Base-by-base conservation (phyloP, 2,113 vertebrate species). In the Hystrix brachyura region DNA sequence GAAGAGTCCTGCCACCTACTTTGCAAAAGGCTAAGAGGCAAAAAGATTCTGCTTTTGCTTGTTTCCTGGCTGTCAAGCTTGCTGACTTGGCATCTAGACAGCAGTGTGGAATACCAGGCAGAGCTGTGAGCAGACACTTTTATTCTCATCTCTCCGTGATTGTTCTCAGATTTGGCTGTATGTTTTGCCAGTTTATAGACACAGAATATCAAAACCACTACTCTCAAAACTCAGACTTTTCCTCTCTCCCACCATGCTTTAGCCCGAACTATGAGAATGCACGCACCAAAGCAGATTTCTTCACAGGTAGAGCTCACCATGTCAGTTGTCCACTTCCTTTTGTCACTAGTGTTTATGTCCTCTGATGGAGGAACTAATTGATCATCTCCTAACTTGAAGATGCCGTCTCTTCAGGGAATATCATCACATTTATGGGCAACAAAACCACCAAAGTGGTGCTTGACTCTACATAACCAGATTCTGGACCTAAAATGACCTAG, bases 131-230 rank as follows among this genome's bases (percentile, higher is more conserved):
- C 64, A n/a, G 94, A 57, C 74, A 62, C 19, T 3, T 87, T 80
- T 76, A 53, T 60, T 55, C 38, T 60, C 11, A 8, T 62, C 71
- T n/a, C 79, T n/a, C 67, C 53, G 21, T 69, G 51, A 10, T 38
- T 59, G 6, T 51, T 71, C 65, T 86, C 59, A 59, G 83, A 79
- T 65, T 89, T 51, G 53, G 4, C 57, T 81, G 4, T 65, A 2
- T 83, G 78, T 34, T 53, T 87, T 48, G 55, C 51, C 69, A 46
- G 0, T 25, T 89, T 87, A 46, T 32, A 87, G 92, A 89, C 3
- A 19, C 60, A 89, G 93, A 91, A 43, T 60, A 76, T 79, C 80
- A 86, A 89, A 95, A 64, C 53, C 38, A 46, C 57, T n/a, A n/a
- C 90, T 87, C 62, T 8, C 2, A 7, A 94, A 94, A 84, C 64